phyloP scores from a whole-genome alignment of 2,113 vertebrate genomes.

The Spermophilus dauricus region DNA sequence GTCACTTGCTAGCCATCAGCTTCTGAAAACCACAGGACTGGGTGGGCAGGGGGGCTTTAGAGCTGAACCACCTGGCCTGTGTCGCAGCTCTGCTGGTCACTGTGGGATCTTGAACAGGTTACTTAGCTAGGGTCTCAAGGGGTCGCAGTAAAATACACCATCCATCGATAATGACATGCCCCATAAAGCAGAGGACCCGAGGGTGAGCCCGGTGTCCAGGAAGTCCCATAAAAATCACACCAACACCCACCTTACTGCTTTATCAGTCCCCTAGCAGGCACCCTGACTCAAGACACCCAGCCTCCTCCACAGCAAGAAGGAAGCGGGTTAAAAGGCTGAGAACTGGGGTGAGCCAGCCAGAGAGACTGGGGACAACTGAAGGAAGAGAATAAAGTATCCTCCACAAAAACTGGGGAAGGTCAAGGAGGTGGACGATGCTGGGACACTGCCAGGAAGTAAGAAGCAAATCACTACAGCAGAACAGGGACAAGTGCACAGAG shows the following conservation, averaged over 20 bases:
- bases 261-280: no score
- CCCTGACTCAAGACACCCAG: neutral
- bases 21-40: neutral
- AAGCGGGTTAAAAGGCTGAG: neutral
- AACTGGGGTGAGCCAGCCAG: no score
- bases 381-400: neutral
- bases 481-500: neutral
- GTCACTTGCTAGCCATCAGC: neutral
- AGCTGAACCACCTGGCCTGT: no score
- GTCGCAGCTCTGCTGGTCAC: neutral
- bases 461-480: neutral
- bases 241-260: neutral
- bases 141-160: neutral
- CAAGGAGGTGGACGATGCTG: neutral
- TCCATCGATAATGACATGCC: neutral
- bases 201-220: neutral
- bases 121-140: neutral
- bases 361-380: neutral
- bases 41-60: no score
- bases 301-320: neutral
- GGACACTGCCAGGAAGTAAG: neutral
- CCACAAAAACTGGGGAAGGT: neutral
- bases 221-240: neutral
- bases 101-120: neutral
- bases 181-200: rapidly evolving